Percentiles rank a stretch among this genome's conserved stretches.
These are phyloP conservation scores for Dryobotodes eremita DNA, from an alignment of 2,888 invertebrate species.

Conservation along the genomic window DNA sequence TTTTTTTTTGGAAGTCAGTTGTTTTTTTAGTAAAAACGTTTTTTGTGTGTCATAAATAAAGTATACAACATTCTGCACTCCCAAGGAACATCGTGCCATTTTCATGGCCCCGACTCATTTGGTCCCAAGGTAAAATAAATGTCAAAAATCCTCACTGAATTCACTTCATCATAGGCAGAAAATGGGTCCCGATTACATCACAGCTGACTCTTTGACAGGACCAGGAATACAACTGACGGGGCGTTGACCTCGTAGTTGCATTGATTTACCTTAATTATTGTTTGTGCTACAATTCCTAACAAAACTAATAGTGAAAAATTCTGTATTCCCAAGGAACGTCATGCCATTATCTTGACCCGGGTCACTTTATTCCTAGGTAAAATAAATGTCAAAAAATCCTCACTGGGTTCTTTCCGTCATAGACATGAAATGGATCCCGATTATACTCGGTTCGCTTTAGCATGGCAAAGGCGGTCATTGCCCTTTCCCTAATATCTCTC, in stretches of 20 bases:
- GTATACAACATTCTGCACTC: background rate
- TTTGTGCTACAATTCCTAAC: slow-evolving; percentile 65
- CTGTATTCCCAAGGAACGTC: background rate
- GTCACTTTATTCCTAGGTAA: too few relatives aligned
- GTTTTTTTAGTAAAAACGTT: too few relatives aligned
- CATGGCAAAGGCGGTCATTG: too few relatives aligned
- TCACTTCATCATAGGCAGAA: too few relatives aligned
- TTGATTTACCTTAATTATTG: slow-evolving; percentile 88
- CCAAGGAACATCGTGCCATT: background rate
- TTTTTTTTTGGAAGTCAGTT: too few relatives aligned
- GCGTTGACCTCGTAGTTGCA: slow-evolving; percentile 84
- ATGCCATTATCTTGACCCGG: background rate
- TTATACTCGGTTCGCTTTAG: too few relatives aligned
- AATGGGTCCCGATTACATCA: background rate
- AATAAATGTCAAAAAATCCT: slow-evolving; percentile 14
- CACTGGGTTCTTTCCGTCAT: background rate
- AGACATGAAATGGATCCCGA: slow-evolving; percentile 29
- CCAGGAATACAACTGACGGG: slow-evolving; percentile 81
- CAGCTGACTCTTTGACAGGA: slow-evolving; percentile 59
- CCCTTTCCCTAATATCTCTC: too few relatives aligned
- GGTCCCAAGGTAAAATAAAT: background rate
- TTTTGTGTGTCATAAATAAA: too few relatives aligned
- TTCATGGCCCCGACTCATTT: background rate
- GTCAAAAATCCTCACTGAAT: background rate
- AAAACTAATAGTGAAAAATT: background rate